phyloP scores from a whole-genome alignment of 2,797 vertebrate genomes.

The Acrossocheilus fasciatus region DNA sequence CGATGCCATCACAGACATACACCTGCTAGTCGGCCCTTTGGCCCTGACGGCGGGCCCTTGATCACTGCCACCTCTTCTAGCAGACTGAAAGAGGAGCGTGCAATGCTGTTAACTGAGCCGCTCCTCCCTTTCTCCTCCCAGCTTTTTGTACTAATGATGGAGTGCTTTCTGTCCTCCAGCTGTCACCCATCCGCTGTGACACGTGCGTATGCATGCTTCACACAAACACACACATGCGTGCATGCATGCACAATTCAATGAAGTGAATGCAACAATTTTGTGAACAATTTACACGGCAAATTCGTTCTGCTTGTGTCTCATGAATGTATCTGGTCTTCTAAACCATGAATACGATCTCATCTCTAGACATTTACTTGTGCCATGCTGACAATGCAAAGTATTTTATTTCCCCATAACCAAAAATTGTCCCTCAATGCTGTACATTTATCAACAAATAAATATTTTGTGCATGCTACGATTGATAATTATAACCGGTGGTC shows the following conservation, averaged over 20 bases:
- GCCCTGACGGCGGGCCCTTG: slow-evolving; percentile 17
- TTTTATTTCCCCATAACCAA: neutral
- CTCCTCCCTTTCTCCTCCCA: slow-evolving; percentile 49
- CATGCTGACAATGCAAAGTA: neutral
- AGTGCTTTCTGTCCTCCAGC: slow-evolving; percentile 46
- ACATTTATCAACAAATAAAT: neutral
- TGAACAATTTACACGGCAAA: neutral
- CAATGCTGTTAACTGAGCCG: slow-evolving; percentile 32
- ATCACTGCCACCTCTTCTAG: slow-evolving; percentile 24
- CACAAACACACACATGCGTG: slow-evolving; percentile 43
- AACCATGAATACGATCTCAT: no score
- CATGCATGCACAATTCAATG: neutral
- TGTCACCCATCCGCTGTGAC: slow-evolving; percentile 30
- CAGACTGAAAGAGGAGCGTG: slow-evolving; percentile 38
- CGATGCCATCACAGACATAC: slow-evolving; percentile 33
- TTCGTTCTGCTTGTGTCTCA: slow-evolving; percentile 1
- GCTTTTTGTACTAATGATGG: slow-evolving; percentile 54
- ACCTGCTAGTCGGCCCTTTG: slow-evolving; percentile 50
- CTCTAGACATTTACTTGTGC: neutral
- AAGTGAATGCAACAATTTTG: neutral
- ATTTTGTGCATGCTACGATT: neutral
- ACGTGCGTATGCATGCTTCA: slow-evolving; percentile 20
- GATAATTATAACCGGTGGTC: neutral
- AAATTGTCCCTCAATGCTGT: neutral
- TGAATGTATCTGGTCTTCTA: neutral